Evolutionary conservation across 2,888 invertebrate species (phyloP).

Genomic region (Dione juno): DNA sequence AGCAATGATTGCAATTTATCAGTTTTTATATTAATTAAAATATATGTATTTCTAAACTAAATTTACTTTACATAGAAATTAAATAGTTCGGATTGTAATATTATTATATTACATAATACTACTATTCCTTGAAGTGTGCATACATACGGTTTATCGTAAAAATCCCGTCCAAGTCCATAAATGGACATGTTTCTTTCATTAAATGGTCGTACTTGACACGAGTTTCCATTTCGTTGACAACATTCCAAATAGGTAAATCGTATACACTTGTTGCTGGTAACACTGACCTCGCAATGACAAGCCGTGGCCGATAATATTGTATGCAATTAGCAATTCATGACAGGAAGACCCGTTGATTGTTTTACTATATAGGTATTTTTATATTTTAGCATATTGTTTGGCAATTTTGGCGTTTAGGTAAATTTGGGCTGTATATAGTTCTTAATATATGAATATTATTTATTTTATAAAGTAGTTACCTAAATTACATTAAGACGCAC

Average conservation of each 20-base stretch:
- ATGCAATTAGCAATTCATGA: constrained; percentile 22
- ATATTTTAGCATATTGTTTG: not conserved
- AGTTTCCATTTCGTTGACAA: constrained; percentile 31
- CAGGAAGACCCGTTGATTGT: constrained; percentile 16
- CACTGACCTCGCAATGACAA: constrained; percentile 23
- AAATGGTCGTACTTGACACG: constrained; percentile 20
- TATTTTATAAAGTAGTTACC: too few relatives aligned
- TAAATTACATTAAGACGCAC: not conserved
- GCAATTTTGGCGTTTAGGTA: too few relatives aligned
- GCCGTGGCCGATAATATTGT: constrained; percentile 20
- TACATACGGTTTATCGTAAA: not conserved
- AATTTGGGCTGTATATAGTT: too few relatives aligned
- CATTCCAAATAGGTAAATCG: constrained; percentile 25
- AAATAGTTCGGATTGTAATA: not conserved
- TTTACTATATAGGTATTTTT: not conserved
- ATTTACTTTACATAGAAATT: not conserved
- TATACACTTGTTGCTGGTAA: constrained; percentile 31
- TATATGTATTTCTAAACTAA: too few relatives aligned
- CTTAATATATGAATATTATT: too few relatives aligned
- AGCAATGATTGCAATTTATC: too few relatives aligned
- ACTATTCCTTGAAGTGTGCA: not conserved
- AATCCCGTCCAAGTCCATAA: constrained; percentile 11
- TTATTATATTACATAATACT: not conserved
- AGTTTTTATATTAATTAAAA: too few relatives aligned
- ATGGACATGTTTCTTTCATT: constrained; percentile 12